These are phyloP conservation scores for Zosterops lateralis DNA, from an alignment of 2,113 vertebrate genomes.

Conservation along the genomic window DNA sequence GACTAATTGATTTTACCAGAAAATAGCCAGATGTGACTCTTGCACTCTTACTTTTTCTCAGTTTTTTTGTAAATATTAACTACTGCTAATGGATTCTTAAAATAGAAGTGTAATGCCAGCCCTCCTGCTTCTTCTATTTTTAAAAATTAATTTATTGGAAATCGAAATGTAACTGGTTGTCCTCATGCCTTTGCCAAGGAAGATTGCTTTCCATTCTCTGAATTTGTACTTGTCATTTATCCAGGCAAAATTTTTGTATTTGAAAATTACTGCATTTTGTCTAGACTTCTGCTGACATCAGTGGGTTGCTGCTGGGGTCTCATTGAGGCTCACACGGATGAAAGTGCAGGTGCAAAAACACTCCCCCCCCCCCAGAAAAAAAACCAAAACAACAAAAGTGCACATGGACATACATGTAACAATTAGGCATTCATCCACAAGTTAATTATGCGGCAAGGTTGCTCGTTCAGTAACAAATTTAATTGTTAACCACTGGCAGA, in stretches of 20 bases:
- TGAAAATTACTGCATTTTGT: neutral
- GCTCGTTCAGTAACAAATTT: neutral
- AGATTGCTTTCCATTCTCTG: slow-evolving; percentile 17
- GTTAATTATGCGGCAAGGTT: neutral
- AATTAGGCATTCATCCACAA: neutral
- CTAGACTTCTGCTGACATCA: neutral
- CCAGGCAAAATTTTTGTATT: neutral
- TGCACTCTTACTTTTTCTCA: neutral
- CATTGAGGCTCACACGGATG: neutral
- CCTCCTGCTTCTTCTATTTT: slow-evolving; percentile 45
- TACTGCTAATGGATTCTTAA: slow-evolving; percentile 61
- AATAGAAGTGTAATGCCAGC: slow-evolving; percentile 57
- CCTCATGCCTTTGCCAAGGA: slow-evolving; percentile 14
- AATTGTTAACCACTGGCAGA: neutral
- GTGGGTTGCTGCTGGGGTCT: neutral
- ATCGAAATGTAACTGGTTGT: neutral
- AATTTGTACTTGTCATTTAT: neutral
- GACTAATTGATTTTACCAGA: slow-evolving; percentile 50
- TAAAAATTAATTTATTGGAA: slow-evolving; percentile 58
- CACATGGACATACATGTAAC: neutral
- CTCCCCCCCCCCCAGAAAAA: fast-evolving
- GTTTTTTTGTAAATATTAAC: neutral
- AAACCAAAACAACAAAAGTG: neutral
- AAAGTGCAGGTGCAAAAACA: neutral
- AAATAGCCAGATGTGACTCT: slow-evolving; percentile 31